Evolutionary conservation across 2,888 invertebrate species (phyloP).

Genomic region (Panopea generosa): DNA sequence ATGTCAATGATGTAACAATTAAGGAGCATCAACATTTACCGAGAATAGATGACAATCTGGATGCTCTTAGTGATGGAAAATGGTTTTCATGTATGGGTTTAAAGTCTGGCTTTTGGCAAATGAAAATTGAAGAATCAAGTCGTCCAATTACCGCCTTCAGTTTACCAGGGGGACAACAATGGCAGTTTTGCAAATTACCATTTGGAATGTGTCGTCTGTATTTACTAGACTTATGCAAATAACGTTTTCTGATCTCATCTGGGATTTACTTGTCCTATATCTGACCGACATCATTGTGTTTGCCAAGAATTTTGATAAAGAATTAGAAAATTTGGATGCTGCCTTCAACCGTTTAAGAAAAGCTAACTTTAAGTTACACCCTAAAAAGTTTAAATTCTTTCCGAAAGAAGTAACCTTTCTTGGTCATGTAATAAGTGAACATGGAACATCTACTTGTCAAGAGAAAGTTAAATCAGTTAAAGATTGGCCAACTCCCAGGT

Average conservation of each 20-base stretch:
- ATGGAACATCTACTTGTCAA: constrained; percentile 21
- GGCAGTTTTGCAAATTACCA: constrained; percentile 9
- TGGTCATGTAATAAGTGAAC: constrained; percentile 44
- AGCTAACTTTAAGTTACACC: constrained; percentile 31
- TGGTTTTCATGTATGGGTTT: constrained; percentile 27
- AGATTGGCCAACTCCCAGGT: constrained; percentile 23
- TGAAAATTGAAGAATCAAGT: constrained; percentile 13
- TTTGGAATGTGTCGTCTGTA: constrained; percentile 47
- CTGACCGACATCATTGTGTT: constrained; percentile 5
- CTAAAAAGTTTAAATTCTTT: constrained; percentile 39
- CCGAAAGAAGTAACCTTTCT: constrained; percentile 32
- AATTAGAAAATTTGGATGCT: not conserved
- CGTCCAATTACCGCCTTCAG: constrained; percentile 19
- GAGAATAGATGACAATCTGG: constrained; percentile 38
- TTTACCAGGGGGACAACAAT: not conserved
- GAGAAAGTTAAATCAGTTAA: constrained; percentile 16
- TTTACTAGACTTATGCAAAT: constrained; percentile 52
- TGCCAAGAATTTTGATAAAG: not conserved
- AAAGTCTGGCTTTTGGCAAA: constrained; percentile 29
- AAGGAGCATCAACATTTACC: constrained; percentile 26
- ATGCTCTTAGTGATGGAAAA: constrained; percentile 29
- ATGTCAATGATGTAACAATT: not conserved
- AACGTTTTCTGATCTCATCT: constrained; percentile 32
- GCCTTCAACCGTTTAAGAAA: not conserved
- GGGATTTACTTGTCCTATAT: not conserved